Evolutionary conservation across 2,888 invertebrate genomes (phyloP).

Genomic region (Adelphocoris suturalis): DNA sequence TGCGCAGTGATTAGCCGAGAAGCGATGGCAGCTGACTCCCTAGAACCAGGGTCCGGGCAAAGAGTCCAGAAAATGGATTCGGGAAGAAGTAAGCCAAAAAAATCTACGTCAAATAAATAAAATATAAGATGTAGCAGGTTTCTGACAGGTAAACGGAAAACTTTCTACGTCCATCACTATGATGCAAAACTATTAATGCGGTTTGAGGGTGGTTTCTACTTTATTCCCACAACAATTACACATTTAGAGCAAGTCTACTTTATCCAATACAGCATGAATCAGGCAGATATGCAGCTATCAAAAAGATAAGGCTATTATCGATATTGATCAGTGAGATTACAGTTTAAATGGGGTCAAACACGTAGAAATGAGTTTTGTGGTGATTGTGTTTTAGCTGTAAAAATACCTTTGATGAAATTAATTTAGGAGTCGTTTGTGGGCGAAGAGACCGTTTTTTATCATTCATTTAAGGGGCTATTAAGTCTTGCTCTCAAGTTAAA

Average conservation of each 20-base stretch:
- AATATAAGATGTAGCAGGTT: too few relatives aligned
- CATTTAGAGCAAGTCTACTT: background rate
- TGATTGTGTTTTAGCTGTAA: too few relatives aligned
- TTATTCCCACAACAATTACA: background rate
- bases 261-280: background rate
- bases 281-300: background rate
- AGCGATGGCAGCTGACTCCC: slow-evolving; percentile 27
- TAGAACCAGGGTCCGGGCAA: background rate
- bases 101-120: background rate
- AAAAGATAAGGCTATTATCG: too few relatives aligned
- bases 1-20: slow-evolving; percentile 52
- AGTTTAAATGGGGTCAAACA: too few relatives aligned
- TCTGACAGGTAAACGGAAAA: background rate
- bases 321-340: too few relatives aligned
- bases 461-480: too few relatives aligned
- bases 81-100: slow-evolving; percentile 2
- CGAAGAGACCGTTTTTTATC: too few relatives aligned
- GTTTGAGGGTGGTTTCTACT: background rate
- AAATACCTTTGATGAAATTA: too few relatives aligned
- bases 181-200: background rate
- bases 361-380: too few relatives aligned
- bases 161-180: background rate
- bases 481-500: too few relatives aligned
- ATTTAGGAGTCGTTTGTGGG: too few relatives aligned
- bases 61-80: slow-evolving; percentile 19